Percentiles rank a stretch among this genome's conserved stretches.
Conservation (phyloP, 30 jellyfish, hydroid and myxozoan species). For the Aurelia coerulea region DNA sequence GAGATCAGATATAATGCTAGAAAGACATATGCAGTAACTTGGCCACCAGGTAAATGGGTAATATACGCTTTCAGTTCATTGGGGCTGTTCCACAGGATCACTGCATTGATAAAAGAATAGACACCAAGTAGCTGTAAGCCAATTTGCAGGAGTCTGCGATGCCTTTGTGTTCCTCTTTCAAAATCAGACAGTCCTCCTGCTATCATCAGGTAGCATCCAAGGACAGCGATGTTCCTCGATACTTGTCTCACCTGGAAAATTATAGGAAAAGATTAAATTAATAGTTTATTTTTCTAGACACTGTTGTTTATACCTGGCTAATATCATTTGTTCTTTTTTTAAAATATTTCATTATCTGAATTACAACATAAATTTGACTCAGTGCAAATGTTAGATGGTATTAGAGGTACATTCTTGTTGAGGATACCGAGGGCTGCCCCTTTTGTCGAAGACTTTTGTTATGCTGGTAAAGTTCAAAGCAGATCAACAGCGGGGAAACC, state of each 20-base stretch:
- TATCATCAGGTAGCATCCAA: conserved; percentile 90
- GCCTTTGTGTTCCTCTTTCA: conserved; percentile 60
- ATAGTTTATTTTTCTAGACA: too few relatives aligned
- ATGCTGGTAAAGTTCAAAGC: too few relatives aligned
- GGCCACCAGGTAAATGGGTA: conserved; percentile 82
- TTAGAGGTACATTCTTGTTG: too few relatives aligned
- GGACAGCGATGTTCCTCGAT: conserved; percentile 70
- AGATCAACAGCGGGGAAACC: too few relatives aligned
- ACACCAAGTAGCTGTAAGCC: conserved; percentile 93
- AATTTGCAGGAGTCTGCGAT: conserved; percentile 54
- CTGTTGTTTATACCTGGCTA: too few relatives aligned
- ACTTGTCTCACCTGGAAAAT: conserved; percentile 61
- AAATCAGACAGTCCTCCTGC: conserved; percentile 89
- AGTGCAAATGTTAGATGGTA: too few relatives aligned
- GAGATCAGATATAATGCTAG: conserved; percentile 43
- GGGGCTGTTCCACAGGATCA: conserved; percentile 84
- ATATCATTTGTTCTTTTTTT: too few relatives aligned
- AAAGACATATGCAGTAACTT: conserved; percentile 37
- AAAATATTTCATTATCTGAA: too few relatives aligned
- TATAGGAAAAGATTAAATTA: too few relatives aligned
- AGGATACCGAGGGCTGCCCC: too few relatives aligned
- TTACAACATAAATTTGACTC: too few relatives aligned
- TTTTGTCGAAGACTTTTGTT: too few relatives aligned
- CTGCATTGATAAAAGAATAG: conserved; percentile 81
- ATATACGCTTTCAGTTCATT: conserved; percentile 62